These are phyloP conservation scores for Saccopteryx bilineata DNA, from an alignment of 2,113 vertebrate genomes.

Conservation along the genomic window DNA sequence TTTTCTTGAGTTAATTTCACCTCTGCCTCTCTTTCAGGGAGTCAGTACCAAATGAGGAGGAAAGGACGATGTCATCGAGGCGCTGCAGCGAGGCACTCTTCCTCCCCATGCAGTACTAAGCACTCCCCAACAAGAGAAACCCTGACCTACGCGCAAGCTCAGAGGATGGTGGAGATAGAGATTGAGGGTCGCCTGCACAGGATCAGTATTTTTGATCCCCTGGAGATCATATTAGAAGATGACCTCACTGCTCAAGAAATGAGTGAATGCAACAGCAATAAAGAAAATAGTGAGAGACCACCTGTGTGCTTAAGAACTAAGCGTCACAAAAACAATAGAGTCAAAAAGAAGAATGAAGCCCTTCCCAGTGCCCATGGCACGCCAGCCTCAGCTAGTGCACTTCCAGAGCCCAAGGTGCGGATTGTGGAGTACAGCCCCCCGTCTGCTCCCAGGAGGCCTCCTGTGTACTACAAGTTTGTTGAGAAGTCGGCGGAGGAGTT, in stretches of 20 bases:
- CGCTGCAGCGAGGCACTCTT: constrained; percentile 91
- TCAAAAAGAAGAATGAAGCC: constrained; percentile 93
- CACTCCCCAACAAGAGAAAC: constrained; percentile 96
- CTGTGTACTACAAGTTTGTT: constrained; percentile 93
- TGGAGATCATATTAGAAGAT: constrained; percentile 95
- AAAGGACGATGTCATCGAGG: constrained; percentile 96
- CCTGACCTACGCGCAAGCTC: constrained; percentile 97
- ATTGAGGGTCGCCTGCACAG: constrained; percentile 96
- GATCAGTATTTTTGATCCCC: constrained; percentile 96
- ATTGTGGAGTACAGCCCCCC: constrained; percentile 97
- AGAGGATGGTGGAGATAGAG: constrained; percentile 98
- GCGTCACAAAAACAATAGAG: constrained; percentile 93
- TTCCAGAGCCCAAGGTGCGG: constrained; percentile 95
- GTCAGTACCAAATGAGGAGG: constrained; percentile 95
- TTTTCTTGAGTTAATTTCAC: neutral
- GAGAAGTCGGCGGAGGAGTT: constrained; percentile 97
- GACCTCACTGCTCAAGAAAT: constrained; percentile 97
- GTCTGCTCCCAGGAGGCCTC: constrained; percentile 92
- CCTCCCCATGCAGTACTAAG: constrained; percentile 95
- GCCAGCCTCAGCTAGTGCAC: constrained; percentile 83
- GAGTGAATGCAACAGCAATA: constrained; percentile 98
- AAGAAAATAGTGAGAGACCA: constrained; percentile 95
- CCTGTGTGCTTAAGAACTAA: constrained; percentile 92
- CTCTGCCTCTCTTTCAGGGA: constrained; percentile 85
- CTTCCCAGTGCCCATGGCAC: constrained; percentile 88